These are phyloP conservation scores for Meiosimyza platycephala DNA, from an alignment of 2,888 invertebrate genomes.

Conservation along the genomic window DNA sequence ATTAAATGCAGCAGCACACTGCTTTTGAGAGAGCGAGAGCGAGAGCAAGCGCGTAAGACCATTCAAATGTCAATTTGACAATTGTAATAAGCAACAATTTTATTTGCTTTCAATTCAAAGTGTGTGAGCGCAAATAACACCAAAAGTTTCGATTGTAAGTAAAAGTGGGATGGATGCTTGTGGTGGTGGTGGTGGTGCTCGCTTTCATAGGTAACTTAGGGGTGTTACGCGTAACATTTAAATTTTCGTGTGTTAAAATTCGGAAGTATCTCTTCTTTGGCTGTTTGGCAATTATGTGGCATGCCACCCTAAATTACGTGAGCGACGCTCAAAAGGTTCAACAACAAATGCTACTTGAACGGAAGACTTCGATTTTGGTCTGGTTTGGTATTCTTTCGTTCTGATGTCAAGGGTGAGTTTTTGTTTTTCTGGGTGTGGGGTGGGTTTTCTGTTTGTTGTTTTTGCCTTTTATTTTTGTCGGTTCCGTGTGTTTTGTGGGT, in stretches of 20 bases:
- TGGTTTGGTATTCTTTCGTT: background rate
- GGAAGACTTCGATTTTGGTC: conserved; percentile 10
- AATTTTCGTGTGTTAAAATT: conserved; percentile 27
- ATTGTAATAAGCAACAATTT: conserved; percentile 21
- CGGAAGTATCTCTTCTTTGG: conserved; percentile 31
- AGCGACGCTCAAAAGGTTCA: conserved; percentile 7
- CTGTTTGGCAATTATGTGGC: conserved; percentile 28
- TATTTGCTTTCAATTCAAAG: background rate
- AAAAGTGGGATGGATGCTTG: conserved; percentile 19
- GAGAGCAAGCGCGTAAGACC: no score
- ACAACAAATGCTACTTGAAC: conserved; percentile 10
- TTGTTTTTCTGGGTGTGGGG: conserved; percentile 31
- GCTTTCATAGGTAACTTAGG: conserved; percentile 31
- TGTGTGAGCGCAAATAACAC: background rate
- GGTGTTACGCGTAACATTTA: conserved; percentile 35
- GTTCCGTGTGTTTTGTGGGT: conserved; percentile 38
- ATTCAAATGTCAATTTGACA: conserved; percentile 25
- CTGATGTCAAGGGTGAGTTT: conserved; percentile 31
- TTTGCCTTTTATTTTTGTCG: conserved; percentile 14
- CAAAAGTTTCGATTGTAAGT: conserved; percentile 20
- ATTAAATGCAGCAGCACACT: no score
- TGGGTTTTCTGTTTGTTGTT: conserved; percentile 15
- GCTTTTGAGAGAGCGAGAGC: no score
- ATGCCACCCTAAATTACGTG: conserved; percentile 36
- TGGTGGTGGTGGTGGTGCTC: background rate